These are phyloP conservation scores for Rhea pennata DNA, from an alignment of 2,113 vertebrate species.

Conservation along the genomic window DNA sequence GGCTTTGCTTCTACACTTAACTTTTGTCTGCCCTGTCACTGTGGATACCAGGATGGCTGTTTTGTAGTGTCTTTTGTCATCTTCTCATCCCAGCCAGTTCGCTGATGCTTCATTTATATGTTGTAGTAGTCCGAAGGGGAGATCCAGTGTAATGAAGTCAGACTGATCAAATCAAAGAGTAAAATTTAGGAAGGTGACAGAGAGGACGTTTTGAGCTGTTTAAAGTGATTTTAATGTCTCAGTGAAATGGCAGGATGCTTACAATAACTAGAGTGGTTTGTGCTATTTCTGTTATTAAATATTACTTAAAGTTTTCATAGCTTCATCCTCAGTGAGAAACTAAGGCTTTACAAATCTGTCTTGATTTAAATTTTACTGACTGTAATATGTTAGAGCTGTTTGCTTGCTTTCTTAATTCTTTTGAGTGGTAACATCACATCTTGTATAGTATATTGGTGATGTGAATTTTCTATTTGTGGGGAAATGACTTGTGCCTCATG, in stretches of 20 bases:
- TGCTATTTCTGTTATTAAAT: conserved; percentile 4
- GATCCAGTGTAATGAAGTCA: not conserved
- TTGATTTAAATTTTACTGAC: not conserved
- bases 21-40: not conserved
- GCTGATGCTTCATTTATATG: not conserved
- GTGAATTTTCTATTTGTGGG: not conserved
- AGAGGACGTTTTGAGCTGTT: not conserved
- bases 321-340: not conserved
- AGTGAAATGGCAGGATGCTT: conserved; percentile 29
- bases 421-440: not conserved
- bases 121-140: not conserved
- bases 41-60: not conserved
- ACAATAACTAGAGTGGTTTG: not conserved
- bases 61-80: not conserved
- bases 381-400: not conserved
- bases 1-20: not conserved
- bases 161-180: not conserved
- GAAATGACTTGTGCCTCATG: not conserved
- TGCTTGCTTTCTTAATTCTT: conserved; percentile 20
- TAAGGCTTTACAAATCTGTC: not conserved
- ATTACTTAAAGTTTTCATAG: not conserved
- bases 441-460: not conserved
- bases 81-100: not conserved
- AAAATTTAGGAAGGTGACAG: not conserved
- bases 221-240: not conserved